Percentiles rank a stretch among this genome's conserved stretches.
Conservation (phyloP, 2,113 vertebrate genomes). For the Dasypus novemcinctus region DNA sequence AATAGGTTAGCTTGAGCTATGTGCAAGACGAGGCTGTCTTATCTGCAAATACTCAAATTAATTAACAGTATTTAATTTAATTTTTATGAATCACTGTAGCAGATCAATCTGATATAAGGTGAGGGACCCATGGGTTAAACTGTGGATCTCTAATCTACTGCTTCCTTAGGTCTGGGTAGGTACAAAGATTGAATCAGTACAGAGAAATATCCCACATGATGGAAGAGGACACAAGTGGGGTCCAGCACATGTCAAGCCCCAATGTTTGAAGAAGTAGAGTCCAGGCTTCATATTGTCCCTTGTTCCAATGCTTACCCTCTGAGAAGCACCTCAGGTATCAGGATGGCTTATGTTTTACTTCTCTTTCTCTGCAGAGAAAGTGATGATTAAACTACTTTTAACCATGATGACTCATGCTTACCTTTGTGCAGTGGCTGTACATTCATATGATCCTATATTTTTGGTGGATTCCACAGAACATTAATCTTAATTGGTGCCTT, state of each 20-base stretch:
- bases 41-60: neutral
- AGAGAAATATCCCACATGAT: neutral
- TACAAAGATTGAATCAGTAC: neutral
- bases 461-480: neutral
- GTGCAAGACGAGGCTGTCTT: neutral
- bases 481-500: neutral
- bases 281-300: neutral
- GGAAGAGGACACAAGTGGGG: neutral
- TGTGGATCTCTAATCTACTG: neutral
- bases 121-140: neutral
- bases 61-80: neutral
- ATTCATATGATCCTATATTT: neutral
- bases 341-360: neutral
- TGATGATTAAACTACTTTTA: neutral
- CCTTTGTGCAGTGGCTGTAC: neutral
- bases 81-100: neutral
- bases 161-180: neutral
- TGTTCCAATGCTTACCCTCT: neutral
- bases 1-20: neutral
- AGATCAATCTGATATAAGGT: neutral
- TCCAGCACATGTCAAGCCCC: neutral
- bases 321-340: neutral
- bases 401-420: neutral
- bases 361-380: neutral
- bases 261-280: neutral